Base-by-base conservation (phyloP, 1,140 invertebrate genomes). In the Ceratosolen fusciceps region DNA sequence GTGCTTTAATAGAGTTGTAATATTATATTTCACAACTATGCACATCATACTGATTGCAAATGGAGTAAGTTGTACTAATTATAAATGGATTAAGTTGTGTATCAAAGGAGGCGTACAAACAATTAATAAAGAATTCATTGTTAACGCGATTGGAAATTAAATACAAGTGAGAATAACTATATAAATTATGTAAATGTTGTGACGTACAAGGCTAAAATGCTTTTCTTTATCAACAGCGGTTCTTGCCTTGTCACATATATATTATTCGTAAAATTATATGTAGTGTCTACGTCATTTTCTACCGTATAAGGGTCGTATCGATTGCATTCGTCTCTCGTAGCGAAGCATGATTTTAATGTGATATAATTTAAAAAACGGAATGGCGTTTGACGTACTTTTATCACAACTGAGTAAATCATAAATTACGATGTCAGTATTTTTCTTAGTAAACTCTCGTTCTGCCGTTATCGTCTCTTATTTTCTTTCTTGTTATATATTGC, bases 291-390 rank as follows among this genome's bases (percentile, higher is more conserved):
- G n/a, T n/a, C n/a, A n/a, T n/a, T n/a, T n/a, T n/a, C n/a, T n/a
- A n/a, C n/a, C n/a, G n/a, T n/a, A n/a, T n/a, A n/a, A n/a, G n/a
- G n/a, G n/a, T n/a, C n/a, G n/a, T n/a, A n/a, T 24, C 31, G 12
- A 10, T 39, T 19, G 68, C 29, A 19, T 31, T 24, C 26, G 2
- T 34, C 31, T 47, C 16, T 9, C 16, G 16, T 47, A 47, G 8
- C 7, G 16, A 47, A 67, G 43, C 60, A 19, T 34, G 65, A 70
- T 56, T 68, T 65, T 77, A 68, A 77, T 56, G 75, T 70, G 65
- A n/a, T 77, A 58, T 70, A 68, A 76, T 76, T 76, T 76, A 34
- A 49, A 37, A 76, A 76, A 76, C 47, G 60, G 60, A 67, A 67
- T 65, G 29, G 60, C 37, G 60, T 37, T 54, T 52, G 14, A 34